Conservation (phyloP, 1,140 invertebrate genomes). For the Frieseomelitta varia region DNA sequence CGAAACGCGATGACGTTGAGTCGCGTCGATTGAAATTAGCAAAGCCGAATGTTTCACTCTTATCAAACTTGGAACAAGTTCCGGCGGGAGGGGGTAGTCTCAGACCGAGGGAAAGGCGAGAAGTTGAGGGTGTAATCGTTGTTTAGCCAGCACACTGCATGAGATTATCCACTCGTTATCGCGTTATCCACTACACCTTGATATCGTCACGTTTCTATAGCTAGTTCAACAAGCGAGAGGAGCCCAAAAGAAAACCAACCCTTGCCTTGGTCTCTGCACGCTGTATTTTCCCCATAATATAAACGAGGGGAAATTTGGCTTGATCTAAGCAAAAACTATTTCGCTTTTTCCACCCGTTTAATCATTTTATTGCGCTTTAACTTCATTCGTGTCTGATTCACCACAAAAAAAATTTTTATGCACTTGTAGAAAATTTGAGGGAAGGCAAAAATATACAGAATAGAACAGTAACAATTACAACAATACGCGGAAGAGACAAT, state of each 20-base stretch:
- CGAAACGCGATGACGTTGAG: no score
- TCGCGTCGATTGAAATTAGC: not conserved
- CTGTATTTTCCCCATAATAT: not conserved
- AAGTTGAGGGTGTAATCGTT: conserved; percentile 67
- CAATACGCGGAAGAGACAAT: no score
- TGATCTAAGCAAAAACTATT: not conserved
- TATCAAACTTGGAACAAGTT: conserved; percentile 48
- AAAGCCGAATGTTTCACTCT: conserved; percentile 27
- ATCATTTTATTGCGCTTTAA: not conserved
- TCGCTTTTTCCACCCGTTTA: not conserved
- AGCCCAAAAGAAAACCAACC: conserved; percentile 54
- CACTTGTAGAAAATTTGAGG: no score
- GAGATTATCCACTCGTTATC: conserved; percentile 67
- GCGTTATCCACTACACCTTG: conserved; percentile 53
- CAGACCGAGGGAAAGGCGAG: conserved; percentile 41
- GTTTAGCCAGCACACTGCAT: conserved; percentile 64
- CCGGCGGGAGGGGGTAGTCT: conserved; percentile 42
- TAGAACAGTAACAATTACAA: no score
- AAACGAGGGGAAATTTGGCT: not conserved
- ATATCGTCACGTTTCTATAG: conserved; percentile 59
- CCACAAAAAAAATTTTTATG: not conserved
- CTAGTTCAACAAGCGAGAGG: conserved; percentile 33
- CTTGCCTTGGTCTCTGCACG: conserved; percentile 20
- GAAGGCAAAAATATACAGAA: no score
- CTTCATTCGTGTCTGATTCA: not conserved